These are phyloP conservation scores for Pelosia muscerda DNA, from an alignment of 2,888 invertebrate species.

Conservation along the genomic window DNA sequence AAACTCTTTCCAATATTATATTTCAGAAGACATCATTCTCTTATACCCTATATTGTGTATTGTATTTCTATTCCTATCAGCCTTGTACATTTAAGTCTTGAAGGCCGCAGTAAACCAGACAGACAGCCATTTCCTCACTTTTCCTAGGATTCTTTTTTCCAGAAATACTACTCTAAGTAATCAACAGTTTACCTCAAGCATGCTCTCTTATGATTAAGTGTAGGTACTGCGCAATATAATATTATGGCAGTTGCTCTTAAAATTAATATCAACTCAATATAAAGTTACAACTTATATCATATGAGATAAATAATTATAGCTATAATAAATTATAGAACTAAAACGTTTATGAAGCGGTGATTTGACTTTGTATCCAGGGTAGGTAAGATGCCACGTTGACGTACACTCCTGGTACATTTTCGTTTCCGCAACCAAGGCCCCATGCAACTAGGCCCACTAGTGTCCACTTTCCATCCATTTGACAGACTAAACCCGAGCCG, in stretches of 20 bases:
- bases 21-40: too few species aligned
- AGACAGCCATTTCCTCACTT: too few species aligned
- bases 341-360: conserved; percentile 63
- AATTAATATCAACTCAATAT: not conserved
- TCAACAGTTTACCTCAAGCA: not conserved
- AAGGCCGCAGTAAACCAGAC: too few species aligned
- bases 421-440: conserved; percentile 91
- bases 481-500: conserved; percentile 90
- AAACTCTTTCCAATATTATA: too few species aligned
- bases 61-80: too few species aligned
- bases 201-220: not conserved
- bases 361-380: conserved; percentile 89
- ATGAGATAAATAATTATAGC: not conserved
- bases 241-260: not conserved
- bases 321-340: not conserved
- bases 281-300: not conserved
- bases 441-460: conserved; percentile 90
- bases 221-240: not conserved
- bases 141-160: too few species aligned
- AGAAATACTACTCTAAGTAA: too few species aligned
- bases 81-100: too few species aligned
- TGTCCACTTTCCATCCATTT: conserved; percentile 85
- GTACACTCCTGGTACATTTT: conserved; percentile 92
- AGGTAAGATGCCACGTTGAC: conserved; percentile 90
- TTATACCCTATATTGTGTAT: too few species aligned